Percentiles rank a stretch among this genome's conserved stretches.
phyloP scores from a whole-genome alignment of 1,140 invertebrate species.

The Eubasilissa regina region DNA sequence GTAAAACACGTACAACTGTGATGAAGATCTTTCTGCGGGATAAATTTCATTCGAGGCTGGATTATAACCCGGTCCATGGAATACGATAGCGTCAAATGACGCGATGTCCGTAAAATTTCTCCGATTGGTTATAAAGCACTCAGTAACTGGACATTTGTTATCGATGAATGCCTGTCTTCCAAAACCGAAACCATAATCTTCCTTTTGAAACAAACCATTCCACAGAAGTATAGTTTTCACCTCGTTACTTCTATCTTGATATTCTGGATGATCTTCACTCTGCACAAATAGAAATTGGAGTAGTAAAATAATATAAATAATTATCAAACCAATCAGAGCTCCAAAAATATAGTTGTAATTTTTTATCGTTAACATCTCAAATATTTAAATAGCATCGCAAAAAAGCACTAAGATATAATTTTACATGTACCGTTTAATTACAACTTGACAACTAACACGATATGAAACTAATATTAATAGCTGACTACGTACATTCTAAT shows the following conservation, averaged over 20 bases:
- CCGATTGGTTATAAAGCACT: slow-evolving; percentile 46
- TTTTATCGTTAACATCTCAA: too few species aligned
- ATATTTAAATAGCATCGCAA: too few species aligned
- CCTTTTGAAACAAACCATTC: slow-evolving; percentile 44
- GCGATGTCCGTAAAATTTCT: slow-evolving; percentile 51
- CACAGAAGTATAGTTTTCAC: slow-evolving; percentile 48
- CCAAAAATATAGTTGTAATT: too few species aligned
- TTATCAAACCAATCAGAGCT: too few species aligned
- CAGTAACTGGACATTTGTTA: slow-evolving; percentile 22
- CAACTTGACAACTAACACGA: too few species aligned
- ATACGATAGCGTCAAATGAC: slow-evolving; percentile 66
- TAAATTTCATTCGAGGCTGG: slow-evolving; percentile 51
- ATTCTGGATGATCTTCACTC: too few species aligned
- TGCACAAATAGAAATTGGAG: too few species aligned
- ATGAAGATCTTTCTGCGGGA: slow-evolving; percentile 31
- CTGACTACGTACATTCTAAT: too few species aligned
- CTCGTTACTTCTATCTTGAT: background rate
- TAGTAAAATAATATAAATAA: too few species aligned
- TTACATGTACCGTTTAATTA: too few species aligned
- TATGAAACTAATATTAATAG: too few species aligned
- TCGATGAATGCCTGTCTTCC: slow-evolving; percentile 15
- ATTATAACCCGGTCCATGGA: slow-evolving; percentile 63
- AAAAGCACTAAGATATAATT: too few species aligned
- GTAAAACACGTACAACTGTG: slow-evolving; percentile 46
- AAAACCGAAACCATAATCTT: slow-evolving; percentile 44